Evolutionary conservation across 1,140 invertebrate genomes (phyloP).

Genomic region (Glomeris maerens): DNA sequence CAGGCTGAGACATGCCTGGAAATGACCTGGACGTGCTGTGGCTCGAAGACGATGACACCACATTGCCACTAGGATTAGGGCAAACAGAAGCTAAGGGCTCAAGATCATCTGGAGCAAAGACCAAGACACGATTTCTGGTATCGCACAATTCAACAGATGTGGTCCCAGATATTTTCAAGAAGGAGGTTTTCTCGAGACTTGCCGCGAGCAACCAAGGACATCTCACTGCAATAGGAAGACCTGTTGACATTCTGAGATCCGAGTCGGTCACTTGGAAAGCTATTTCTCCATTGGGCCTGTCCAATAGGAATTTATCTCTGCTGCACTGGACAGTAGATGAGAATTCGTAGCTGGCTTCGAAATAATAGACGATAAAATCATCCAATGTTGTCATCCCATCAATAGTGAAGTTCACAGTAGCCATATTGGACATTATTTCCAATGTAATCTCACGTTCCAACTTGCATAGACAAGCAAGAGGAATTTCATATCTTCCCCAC

Average conservation of each 20-base stretch:
- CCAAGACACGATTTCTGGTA: constrained; percentile 17
- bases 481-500: not conserved
- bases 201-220: constrained; percentile 10
- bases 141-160: constrained; percentile 14
- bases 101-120: constrained; percentile 16
- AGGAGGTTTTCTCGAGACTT: not conserved
- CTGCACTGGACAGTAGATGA: constrained; percentile 24
- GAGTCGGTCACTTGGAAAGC: constrained; percentile 14
- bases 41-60: no score
- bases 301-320: constrained; percentile 9
- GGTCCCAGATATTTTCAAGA: not conserved
- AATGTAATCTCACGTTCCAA: not conserved
- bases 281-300: constrained; percentile 15
- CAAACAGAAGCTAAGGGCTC: constrained; percentile 18
- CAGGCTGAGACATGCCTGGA: not conserved
- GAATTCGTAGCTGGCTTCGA: constrained; percentile 55
- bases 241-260: constrained; percentile 39
- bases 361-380: constrained; percentile 51
- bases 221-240: constrained; percentile 25
- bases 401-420: constrained; percentile 37
- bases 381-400: constrained; percentile 61
- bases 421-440: not conserved
- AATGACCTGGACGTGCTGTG: no score
- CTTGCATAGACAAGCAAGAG: constrained; percentile 2
- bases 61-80: no score